phyloP scores from a whole-genome alignment of 2,888 invertebrate species.

The Orthonevra nobilis region DNA sequence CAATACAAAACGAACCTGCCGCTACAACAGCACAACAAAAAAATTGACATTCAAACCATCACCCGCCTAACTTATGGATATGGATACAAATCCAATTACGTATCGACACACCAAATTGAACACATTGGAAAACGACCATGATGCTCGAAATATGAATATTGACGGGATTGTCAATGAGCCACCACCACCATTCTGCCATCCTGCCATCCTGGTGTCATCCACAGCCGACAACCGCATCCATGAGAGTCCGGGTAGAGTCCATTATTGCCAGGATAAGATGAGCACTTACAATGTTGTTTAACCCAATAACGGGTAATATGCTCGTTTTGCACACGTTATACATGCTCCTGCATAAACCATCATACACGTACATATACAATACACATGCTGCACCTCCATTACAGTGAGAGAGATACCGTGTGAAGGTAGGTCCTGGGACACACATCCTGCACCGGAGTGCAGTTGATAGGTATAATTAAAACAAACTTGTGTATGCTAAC shows the following conservation, averaged over 20 bases:
- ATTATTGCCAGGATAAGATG: constrained; percentile 69
- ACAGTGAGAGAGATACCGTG: not conserved
- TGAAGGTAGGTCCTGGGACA: not conserved
- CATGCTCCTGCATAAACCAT: constrained; percentile 19
- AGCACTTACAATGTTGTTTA: constrained; percentile 71
- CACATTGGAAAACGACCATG: constrained; percentile 64
- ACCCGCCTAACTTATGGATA: not conserved
- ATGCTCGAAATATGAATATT: constrained; percentile 67
- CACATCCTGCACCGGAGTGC: constrained; percentile 56
- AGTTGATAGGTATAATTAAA: constrained; percentile 73
- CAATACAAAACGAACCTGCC: constrained; percentile 61
- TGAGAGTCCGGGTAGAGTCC: constrained; percentile 60
- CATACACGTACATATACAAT: too few species aligned
- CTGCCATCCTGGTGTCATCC: too few species aligned
- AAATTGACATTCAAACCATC: too few species aligned
- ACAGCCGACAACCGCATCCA: constrained; percentile 57
- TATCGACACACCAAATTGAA: constrained; percentile 70
- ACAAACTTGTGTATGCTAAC: constrained; percentile 73
- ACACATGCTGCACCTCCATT: not conserved
- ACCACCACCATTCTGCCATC: not conserved
- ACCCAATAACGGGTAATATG: constrained; percentile 69
- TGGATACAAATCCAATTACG: constrained; percentile 64
- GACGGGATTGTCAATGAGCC: constrained; percentile 66
- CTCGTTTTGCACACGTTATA: constrained; percentile 68
- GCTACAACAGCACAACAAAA: constrained; percentile 17